Evolutionary conservation across 2,888 invertebrate species (phyloP), one percentile per base, ranked within the genome.

Genomic region (Xestia ashworthii): DNA sequence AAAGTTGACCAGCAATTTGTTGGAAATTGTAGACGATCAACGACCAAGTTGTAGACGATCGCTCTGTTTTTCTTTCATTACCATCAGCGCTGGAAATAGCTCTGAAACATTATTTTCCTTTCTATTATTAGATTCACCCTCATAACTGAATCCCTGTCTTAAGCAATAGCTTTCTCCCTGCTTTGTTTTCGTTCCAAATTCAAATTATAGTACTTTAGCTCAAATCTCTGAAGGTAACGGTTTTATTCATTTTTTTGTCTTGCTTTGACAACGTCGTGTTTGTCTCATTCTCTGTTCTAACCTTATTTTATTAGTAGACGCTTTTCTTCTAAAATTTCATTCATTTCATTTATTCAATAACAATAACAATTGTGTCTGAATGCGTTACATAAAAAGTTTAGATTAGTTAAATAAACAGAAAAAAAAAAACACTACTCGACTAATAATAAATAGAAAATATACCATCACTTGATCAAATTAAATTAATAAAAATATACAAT

Each of bases 51-150:
- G 50, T n/a, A 41, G 41, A 25, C 32, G 14, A 32, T 48, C 48
- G 60, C 65, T 67, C 8, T 58, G 48, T 68, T 79, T 71, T 48
- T 46, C 25, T 69, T 79, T 60, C 22, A 79, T 82, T 80, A 48
- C 38, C 60, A 64, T 72, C 68, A 38, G 19, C 2, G 41, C 5
- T 48, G 53, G 14, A 69, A 74, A 82, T 32, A 65, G 38, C 32
- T 41, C 48, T 38, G 22, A 72, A 79, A 79, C 60, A 41, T 72
- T 83, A 73, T 83, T 73, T 78, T 46, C 44, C n/a, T 32, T 74
- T 66, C 74, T 75, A 72, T 80, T 84, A 82, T 82, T 80, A 84
- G 25, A 70, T 84, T 72, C n/a, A 32, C 60, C 55, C 71, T 70
- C 62, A 62, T 70, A 84, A 84, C 65, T 66, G 67, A 55, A 66